These are phyloP conservation scores for Oncopodura yosiiana DNA, from an alignment of 1,140 invertebrate species.

Conservation along the genomic window DNA sequence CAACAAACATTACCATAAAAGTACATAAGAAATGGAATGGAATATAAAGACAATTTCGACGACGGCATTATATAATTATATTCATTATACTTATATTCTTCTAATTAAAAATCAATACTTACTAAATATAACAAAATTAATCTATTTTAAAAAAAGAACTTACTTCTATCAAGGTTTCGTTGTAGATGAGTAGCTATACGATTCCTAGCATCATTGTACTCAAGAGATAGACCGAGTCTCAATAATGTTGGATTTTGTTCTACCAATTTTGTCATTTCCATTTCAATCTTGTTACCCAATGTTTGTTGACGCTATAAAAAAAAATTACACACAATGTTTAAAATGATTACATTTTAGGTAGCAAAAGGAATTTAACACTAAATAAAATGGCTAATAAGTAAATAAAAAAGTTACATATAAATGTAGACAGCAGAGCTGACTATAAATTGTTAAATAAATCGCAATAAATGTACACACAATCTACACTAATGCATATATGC, in stretches of 20 bases:
- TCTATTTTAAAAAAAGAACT: conserved; percentile 44
- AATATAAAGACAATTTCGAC: not conserved
- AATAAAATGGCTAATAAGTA: no score
- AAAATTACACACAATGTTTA: conserved; percentile 13
- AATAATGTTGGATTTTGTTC: conserved; percentile 86
- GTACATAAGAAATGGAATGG: not conserved
- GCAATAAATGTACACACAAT: no score
- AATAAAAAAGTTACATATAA: no score
- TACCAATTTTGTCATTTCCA: conserved; percentile 88
- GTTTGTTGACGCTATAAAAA: conserved; percentile 73
- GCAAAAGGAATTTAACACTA: conserved; percentile 6
- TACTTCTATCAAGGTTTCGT: conserved; percentile 92
- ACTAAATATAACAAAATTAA: conserved; percentile 1
- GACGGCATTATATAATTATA: not conserved
- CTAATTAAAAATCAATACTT: no score
- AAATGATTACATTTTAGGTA: not conserved
- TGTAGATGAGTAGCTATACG: conserved; percentile 84
- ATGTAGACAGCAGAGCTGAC: no score
- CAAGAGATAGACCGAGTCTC: conserved; percentile 84
- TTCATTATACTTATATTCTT: no score
- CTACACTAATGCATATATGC: no score
- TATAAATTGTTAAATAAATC: no score
- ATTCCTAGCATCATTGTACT: conserved; percentile 91
- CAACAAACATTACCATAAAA: not conserved
- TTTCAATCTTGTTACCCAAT: conserved; percentile 94